Base-by-base conservation (phyloP, 2,797 vertebrate genomes). In the Spondyliosoma cantharus region DNA sequence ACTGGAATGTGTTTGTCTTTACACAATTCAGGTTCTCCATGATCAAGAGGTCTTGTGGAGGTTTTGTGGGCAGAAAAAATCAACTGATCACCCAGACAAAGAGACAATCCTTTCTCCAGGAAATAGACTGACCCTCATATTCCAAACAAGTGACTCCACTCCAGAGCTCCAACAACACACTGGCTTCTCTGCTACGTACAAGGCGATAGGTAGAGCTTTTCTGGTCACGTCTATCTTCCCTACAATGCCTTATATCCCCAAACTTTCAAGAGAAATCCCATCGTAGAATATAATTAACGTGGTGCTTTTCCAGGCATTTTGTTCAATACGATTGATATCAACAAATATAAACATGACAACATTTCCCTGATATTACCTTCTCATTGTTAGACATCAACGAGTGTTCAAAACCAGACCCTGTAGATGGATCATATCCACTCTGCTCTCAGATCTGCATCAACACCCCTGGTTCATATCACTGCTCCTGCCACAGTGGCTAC, bases 371-470 rank as follows among this genome's bases (percentile, higher is more conserved):
- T 52, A 57, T 66, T 3, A 70, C 48, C 42, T n/a, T 71, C 45
- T 68, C 63, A 53, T 42, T 24, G 25, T 53, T 76, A 93, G 93
- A 94, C 57, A 74, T 90, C 16, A 89, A 94, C 58, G 93, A 94
- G 64, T 94, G 92, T 77, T 80, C 76, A 2, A 58, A 43, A 13
- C 71, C 76, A 13, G 78, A 54, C 16, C 27, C 68, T 37, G 59
- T 65, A 15, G 80, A 76, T 17, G 74, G 64, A 22, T 80, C 80
- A 3, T 69, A 74, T 32, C 76, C 83, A 1, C 79, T 78, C 42
- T 94, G 92, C 70, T 83, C 86, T 62, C 92, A 94, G 69, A 86
- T 94, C 43, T 94, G 93, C 69, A 82, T 92, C 63, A 94, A 94
- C 83, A 92, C 87, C 24, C 82, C 91, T 42, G 93, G 93, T 49